phyloP scores from a whole-genome alignment of 2,888 invertebrate genomes.

The Lithophane semibrunnea region DNA sequence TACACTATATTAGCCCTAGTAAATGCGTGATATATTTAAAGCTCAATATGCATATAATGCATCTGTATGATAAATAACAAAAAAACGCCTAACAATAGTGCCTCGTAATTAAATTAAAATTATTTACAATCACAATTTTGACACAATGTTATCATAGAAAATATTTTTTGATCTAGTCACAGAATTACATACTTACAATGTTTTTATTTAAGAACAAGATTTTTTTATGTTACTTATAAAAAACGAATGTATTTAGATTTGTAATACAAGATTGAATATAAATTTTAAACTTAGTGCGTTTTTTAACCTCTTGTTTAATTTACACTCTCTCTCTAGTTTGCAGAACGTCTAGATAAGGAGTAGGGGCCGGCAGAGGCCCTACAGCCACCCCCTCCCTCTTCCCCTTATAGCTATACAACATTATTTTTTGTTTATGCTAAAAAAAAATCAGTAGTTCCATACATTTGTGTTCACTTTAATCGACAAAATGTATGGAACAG shows the following conservation, averaged over 20 bases:
- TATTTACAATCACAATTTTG: slow-evolving; percentile 28
- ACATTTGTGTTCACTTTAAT: too few relatives aligned
- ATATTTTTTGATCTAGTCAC: slow-evolving; percentile 54
- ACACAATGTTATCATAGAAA: background rate
- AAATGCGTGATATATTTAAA: slow-evolving; percentile 53
- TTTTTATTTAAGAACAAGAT: slow-evolving; percentile 3
- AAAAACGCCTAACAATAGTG: slow-evolving; percentile 27
- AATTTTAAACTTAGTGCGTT: slow-evolving; percentile 39
- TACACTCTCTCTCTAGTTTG: background rate
- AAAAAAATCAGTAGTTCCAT: too few relatives aligned
- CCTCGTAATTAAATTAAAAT: slow-evolving; percentile 27
- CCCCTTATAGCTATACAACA: background rate
- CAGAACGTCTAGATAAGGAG: background rate
- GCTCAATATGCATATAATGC: slow-evolving; percentile 45
- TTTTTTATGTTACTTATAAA: background rate
- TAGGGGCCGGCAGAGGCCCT: background rate
- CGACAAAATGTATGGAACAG: too few relatives aligned
- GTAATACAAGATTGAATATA: slow-evolving; percentile 42
- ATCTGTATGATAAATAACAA: slow-evolving; percentile 8
- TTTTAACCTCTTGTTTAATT: slow-evolving; percentile 41
- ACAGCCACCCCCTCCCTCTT: too few relatives aligned
- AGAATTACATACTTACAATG: slow-evolving; percentile 26
- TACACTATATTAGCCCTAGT: slow-evolving; percentile 9
- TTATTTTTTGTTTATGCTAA: too few relatives aligned
- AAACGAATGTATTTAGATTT: slow-evolving; percentile 24